Percentiles rank a stretch among this genome's conserved stretches.
Evolutionary conservation across 2,888 invertebrate genomes (phyloP).

Genomic region (Halictus ligatus): DNA sequence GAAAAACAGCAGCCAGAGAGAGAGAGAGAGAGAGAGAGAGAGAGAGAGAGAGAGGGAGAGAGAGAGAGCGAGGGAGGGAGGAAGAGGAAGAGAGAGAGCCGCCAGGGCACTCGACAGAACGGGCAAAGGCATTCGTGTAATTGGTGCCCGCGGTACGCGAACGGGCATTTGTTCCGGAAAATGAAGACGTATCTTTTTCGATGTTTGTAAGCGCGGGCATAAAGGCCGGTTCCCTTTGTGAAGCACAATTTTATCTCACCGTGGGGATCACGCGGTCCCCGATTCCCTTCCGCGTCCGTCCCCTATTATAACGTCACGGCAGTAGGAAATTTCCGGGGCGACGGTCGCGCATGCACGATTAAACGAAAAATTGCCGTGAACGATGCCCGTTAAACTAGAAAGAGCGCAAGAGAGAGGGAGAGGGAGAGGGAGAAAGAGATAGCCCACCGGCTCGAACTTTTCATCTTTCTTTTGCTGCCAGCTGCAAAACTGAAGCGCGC

Average conservation of each 20-base stretch:
- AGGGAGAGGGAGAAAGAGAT: not conserved
- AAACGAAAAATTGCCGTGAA: slow-evolving; percentile 62
- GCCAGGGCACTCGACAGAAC: slow-evolving; percentile 15
- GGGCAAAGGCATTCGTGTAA: slow-evolving; percentile 28
- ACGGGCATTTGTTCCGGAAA: slow-evolving; percentile 42
- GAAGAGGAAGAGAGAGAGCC: too few relatives aligned
- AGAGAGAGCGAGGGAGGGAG: too few relatives aligned
- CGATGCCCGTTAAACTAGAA: slow-evolving; percentile 13
- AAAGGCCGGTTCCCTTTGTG: slow-evolving; percentile 41
- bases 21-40: too few relatives aligned
- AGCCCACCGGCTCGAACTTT: slow-evolving; percentile 33
- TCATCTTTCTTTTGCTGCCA: slow-evolving; percentile 59
- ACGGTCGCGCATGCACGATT: slow-evolving; percentile 51
- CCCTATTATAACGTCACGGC: slow-evolving; percentile 46
- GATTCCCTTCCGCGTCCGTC: slow-evolving; percentile 32
- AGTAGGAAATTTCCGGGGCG: slow-evolving; percentile 46
- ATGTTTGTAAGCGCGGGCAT: slow-evolving; percentile 47
- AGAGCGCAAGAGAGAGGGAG: not conserved
- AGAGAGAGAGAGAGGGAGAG: too few relatives aligned
- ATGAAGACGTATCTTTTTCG: slow-evolving; percentile 56
- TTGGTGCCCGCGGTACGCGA: slow-evolving; percentile 14
- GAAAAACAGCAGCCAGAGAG: not conserved
- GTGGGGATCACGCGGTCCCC: slow-evolving; percentile 31
- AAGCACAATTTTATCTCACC: slow-evolving; percentile 54
- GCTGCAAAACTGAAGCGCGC: slow-evolving; percentile 49